Conservation (phyloP, 1,140 invertebrate species). For the Halesus radiatus region DNA sequence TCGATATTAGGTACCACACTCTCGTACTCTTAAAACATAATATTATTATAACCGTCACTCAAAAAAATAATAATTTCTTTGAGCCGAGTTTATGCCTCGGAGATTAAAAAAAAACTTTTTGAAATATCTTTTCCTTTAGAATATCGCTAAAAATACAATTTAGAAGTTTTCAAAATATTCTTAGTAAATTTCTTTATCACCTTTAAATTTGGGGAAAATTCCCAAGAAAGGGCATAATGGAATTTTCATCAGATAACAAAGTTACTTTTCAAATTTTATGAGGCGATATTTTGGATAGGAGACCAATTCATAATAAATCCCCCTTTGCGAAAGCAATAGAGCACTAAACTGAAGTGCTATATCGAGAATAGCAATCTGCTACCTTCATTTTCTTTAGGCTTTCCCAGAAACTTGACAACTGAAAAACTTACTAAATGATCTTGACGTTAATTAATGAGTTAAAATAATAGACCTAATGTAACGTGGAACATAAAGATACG, state of each 20-base stretch:
- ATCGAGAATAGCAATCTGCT: constrained; percentile 23
- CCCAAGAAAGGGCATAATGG: constrained; percentile 4
- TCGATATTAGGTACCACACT: too few relatives aligned
- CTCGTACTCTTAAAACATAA: too few relatives aligned
- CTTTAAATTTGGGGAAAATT: neutral
- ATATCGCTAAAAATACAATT: neutral
- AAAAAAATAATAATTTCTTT: too few relatives aligned
- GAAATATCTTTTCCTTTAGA: too few relatives aligned
- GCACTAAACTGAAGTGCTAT: neutral
- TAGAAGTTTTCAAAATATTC: neutral
- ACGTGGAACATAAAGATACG: constrained; percentile 27
- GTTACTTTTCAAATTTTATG: constrained; percentile 23
- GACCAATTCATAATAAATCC: constrained; percentile 16
- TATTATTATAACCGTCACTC: too few relatives aligned
- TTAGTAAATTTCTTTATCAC: neutral
- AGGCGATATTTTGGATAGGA: constrained; percentile 23
- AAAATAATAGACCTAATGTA: constrained; percentile 35
- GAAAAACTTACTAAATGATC: constrained; percentile 37
- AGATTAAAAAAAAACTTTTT: too few relatives aligned
- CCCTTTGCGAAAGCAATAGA: neutral
- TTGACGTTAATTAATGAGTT: constrained; percentile 44
- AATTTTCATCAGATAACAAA: constrained; percentile 31
- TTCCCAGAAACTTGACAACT: constrained; percentile 7
- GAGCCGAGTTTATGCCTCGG: too few relatives aligned
- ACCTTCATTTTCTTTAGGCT: constrained; percentile 6